Percentiles rank a stretch among this genome's conserved stretches.
Conservation (phyloP, 2,888 invertebrate genomes). For the Mechanitis mazaeus region DNA sequence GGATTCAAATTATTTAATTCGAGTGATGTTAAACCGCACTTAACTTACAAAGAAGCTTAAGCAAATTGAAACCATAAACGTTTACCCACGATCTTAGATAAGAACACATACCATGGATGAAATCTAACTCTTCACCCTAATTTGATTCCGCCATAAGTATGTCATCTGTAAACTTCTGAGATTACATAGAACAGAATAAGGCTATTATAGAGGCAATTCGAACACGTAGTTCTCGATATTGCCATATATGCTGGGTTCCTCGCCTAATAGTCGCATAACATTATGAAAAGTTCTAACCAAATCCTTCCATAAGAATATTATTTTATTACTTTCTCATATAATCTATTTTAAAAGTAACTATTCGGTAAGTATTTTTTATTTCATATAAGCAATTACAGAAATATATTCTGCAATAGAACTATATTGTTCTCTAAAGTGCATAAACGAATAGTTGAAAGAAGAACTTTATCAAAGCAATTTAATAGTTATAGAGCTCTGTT, state of each 20-base stretch:
- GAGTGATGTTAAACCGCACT: background rate
- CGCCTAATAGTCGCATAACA: no score
- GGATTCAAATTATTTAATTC: constrained; percentile 2
- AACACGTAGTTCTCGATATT: background rate
- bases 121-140: constrained; percentile 30
- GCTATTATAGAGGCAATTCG: constrained; percentile 7
- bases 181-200: constrained; percentile 26
- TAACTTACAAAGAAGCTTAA: constrained; percentile 13
- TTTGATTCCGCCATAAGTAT: constrained; percentile 31
- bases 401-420: no score
- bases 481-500: background rate
- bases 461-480: no score
- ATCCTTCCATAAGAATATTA: no score
- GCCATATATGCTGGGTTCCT: no score
- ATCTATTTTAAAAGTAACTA: no score
- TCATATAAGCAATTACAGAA: no score
- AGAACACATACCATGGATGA: constrained; percentile 27
- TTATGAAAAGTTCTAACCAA: no score
- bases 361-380: no score
- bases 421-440: no score
- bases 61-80: constrained; percentile 24
- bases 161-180: constrained; percentile 32
- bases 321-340: no score
- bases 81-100: constrained; percentile 22
- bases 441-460: no score